phyloP scores from a whole-genome alignment of 2,797 vertebrate species.

The Trematomus bernacchii region DNA sequence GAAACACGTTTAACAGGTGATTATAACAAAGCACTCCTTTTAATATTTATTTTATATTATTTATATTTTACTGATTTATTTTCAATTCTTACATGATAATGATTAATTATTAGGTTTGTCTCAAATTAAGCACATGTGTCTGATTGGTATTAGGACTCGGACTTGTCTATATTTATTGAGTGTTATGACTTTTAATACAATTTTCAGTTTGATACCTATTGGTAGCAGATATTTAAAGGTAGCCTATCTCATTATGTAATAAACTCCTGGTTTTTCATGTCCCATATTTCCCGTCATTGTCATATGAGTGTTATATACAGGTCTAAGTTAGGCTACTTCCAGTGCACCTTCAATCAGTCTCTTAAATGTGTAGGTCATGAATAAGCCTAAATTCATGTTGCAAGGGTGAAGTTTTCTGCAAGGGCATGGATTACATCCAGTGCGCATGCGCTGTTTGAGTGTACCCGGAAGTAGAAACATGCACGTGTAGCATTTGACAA shows the following conservation, averaged over 20 bases:
- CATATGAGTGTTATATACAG: not conserved
- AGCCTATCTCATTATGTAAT: not conserved
- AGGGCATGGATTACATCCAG: not conserved
- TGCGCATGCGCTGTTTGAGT: conserved; percentile 39
- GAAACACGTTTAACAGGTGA: not conserved
- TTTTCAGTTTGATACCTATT: too few relatives aligned
- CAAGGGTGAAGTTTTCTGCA: not conserved
- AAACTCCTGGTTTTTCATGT: not conserved
- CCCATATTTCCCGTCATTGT: not conserved
- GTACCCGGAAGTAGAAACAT: conserved; percentile 64
- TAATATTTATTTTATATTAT: too few relatives aligned
- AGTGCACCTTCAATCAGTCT: not conserved
- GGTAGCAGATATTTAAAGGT: not conserved
- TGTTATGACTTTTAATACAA: too few relatives aligned
- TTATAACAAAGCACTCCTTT: not conserved
- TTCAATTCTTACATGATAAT: not conserved
- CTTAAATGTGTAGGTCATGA: too few relatives aligned
- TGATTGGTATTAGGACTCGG: not conserved
- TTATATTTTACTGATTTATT: not conserved
- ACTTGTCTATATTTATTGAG: not conserved
- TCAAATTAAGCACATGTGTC: not conserved
- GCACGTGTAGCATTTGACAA: conserved; percentile 74
- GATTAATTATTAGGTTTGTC: not conserved
- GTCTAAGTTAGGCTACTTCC: not conserved
- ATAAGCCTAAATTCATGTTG: not conserved